Evolutionary conservation across 2,113 vertebrate species (phyloP).

Genomic region (Sturnus vulgaris): DNA sequence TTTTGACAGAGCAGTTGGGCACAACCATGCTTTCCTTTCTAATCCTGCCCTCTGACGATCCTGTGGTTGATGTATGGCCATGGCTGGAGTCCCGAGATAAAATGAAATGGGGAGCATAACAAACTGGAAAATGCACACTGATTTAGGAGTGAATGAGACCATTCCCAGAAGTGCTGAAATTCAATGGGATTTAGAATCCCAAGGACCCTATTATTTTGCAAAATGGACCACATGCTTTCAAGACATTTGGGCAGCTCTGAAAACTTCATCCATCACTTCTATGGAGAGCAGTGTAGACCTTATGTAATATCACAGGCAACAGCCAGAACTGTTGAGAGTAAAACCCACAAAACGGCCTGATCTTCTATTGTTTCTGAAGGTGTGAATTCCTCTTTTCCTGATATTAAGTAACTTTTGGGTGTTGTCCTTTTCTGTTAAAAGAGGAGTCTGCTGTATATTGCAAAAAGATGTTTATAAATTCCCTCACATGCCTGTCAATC

Average conservation of each 20-base stretch:
- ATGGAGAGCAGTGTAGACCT: neutral
- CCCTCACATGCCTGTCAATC: constrained; percentile 12
- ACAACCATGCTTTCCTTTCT: neutral
- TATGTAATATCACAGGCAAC: constrained; percentile 1
- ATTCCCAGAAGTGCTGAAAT: constrained; percentile 21
- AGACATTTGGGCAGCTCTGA: constrained; percentile 27
- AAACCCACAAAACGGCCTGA: neutral
- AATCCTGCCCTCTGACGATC: neutral
- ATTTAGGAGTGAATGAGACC: neutral
- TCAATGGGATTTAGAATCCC: constrained; percentile 27
- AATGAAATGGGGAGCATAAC: neutral
- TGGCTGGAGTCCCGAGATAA: neutral
- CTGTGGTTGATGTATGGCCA: neutral
- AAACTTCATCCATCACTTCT: constrained; percentile 45
- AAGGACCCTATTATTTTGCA: constrained; percentile 28
- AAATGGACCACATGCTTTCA: constrained; percentile 37
- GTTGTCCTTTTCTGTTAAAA: constrained; percentile 8
- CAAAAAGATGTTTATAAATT: constrained; percentile 15
- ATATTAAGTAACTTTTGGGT: constrained; percentile 39
- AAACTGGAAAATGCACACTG: neutral
- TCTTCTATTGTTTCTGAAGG: constrained; percentile 53
- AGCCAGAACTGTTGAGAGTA: constrained; percentile 32
- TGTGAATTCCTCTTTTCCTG: constrained; percentile 51
- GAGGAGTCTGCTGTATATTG: neutral
- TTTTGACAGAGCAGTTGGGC: neutral